These are phyloP conservation scores for Chelon labrosus DNA, from an alignment of 2,797 vertebrate genomes.

Conservation along the genomic window DNA sequence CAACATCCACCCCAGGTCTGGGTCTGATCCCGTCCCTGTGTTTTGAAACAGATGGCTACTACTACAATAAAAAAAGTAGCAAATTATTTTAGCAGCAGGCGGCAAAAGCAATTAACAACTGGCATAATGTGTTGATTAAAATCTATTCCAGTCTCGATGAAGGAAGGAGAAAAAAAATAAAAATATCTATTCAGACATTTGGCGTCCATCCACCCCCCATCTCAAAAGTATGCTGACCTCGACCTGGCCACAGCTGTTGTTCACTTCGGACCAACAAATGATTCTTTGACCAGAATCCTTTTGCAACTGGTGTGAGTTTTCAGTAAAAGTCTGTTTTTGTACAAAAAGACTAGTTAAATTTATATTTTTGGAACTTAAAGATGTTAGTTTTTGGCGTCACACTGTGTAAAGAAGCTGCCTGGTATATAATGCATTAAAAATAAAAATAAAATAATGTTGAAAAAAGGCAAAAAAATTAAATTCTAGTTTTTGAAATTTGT, in stretches of 20 bases:
- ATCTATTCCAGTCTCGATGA: conserved; percentile 84
- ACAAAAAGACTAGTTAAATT: neutral
- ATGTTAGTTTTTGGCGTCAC: neutral
- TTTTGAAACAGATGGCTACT: conserved; percentile 89
- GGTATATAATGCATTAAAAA: neutral
- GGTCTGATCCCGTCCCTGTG: conserved; percentile 79
- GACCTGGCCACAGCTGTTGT: conserved; percentile 71
- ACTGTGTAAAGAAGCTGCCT: neutral
- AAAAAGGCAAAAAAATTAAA: neutral
- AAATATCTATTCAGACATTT: conserved; percentile 76
- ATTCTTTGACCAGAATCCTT: conserved; percentile 23
- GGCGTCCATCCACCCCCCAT: conserved; percentile 66
- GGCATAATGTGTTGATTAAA: conserved; percentile 91
- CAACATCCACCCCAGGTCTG: conserved; percentile 81
- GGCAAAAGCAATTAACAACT: conserved; percentile 89
- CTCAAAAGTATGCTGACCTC: conserved; percentile 73
- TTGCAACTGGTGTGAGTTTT: neutral
- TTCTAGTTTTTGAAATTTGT: neutral
- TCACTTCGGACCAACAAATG: conserved; percentile 38
- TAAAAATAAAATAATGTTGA: no score
- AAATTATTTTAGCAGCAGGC: conserved; percentile 89
- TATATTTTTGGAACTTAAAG: neutral
- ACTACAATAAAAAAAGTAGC: conserved; percentile 86
- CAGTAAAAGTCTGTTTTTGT: neutral
- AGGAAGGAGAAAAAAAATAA: conserved; percentile 71